Evolutionary conservation across 2,888 invertebrate genomes (phyloP), one percentile per base, ranked within the genome.

Genomic region (Metellina segmentata): DNA sequence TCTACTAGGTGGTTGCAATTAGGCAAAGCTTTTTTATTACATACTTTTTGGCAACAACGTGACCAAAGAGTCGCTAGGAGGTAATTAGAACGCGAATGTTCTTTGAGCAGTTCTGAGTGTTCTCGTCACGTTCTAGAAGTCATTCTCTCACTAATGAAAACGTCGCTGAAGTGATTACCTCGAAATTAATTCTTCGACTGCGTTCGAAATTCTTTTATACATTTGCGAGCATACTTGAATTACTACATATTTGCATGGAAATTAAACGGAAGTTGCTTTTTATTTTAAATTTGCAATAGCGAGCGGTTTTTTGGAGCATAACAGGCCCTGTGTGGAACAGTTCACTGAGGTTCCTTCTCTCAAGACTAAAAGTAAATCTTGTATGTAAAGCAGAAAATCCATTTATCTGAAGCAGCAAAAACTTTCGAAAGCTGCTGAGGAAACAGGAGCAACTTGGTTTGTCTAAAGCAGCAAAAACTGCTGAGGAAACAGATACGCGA

Each of bases 111-210:
- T 61, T 61, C 13, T 8, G 61, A 61, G 61, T 7, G 61, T 61
- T 11, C 6, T 61, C 16, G 11, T 16, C 61, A 61, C 16, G 11
- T 61, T 61, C 61, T 61, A 61, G 13, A 16, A 61, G 61, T 9
- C 61, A 9, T 8, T 61, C 34, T 0, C 13, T 49, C 11, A 34
- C 75, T 75, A 75, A 75, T 34, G 34, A 48, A 75, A 75, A 34
- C 75, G 75, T 75, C 75, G 49, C 48, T 8, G 48, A 75, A 75
- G 75, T 49, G 49, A 75, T 75, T 75, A 75, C 34, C 34, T 16
- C 75, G 48, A 16, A 48, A 75, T 75, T 75, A 75, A 75, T 75
- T 19, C 75, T 75, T 8, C 48, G 16, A 75, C 9, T 11, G 6
- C 4, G 48, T 34, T 48, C 9, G 75, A 34, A 16, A 75, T 72